These are phyloP conservation scores for Pinctada fucata DNA, from an alignment of 2,888 invertebrate genomes.

Conservation along the genomic window DNA sequence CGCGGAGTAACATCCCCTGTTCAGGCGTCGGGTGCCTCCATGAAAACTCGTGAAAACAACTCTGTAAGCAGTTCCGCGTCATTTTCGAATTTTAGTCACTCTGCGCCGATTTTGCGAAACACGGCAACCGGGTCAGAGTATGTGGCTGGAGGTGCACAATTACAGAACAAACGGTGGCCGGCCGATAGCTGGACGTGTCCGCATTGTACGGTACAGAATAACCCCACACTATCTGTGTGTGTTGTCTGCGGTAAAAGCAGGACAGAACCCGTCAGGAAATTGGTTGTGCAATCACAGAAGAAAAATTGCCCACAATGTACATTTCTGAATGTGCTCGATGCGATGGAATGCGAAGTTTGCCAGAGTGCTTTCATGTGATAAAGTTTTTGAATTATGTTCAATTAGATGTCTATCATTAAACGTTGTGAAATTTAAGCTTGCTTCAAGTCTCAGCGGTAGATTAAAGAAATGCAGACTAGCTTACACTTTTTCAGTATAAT, in stretches of 20 bases:
- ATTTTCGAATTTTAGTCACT: conserved; percentile 25
- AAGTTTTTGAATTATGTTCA: too few relatives aligned
- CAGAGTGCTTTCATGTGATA: too few relatives aligned
- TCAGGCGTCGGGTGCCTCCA: background rate
- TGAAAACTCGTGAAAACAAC: background rate
- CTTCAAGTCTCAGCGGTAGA: too few relatives aligned
- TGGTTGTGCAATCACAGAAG: conserved; percentile 1
- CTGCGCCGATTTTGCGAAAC: conserved; percentile 30
- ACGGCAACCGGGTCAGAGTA: background rate
- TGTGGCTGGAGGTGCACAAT: background rate
- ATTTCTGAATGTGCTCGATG: conserved; percentile 35
- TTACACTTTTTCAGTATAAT: too few relatives aligned
- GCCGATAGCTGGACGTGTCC: conserved; percentile 28
- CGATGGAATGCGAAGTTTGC: conserved; percentile 47
- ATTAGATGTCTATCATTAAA: too few relatives aligned
- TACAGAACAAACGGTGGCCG: background rate
- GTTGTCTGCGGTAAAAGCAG: conserved; percentile 37
- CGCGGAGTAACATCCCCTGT: background rate
- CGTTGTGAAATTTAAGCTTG: too few relatives aligned
- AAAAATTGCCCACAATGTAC: conserved; percentile 51
- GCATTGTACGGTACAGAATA: conserved; percentile 34
- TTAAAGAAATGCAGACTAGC: too few relatives aligned
- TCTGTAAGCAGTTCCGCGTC: background rate
- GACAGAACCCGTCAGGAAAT: conserved; percentile 8
- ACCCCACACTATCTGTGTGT: conserved; percentile 25